Base-by-base conservation (phyloP, 2,797 vertebrate genomes). In the Cossypha niveicapilla region DNA sequence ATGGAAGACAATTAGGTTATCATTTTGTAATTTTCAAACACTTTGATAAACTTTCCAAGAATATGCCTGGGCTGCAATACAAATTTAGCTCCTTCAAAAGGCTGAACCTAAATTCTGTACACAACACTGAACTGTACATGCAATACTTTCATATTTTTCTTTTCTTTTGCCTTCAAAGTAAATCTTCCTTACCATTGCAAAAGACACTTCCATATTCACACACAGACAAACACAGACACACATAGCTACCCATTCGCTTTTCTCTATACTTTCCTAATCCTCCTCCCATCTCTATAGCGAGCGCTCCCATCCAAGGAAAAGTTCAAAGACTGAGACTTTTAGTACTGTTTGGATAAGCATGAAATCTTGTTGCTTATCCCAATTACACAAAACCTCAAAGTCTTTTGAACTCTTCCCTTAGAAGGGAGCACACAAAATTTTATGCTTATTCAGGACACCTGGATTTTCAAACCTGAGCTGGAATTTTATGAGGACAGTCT, bases 341-440 rank as follows among this genome's bases (percentile, higher is more conserved):
- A 71, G 48, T 63, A 35, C 53, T 76, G 6, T 95, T 85, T 77
- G 78, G 71, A 80, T 87, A 89, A 92, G 91, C 93, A 81, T 94
- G 82, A 94, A 94, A 94, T 92, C 82, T 88, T 61, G 68, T 90
- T 94, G 88, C 93, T 95, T 95, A 90, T 92, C 80, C 92, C 44
- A 94, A 19, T 90, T 80, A 72, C 58, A 74, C 24, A 74, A 95
- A 92, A 83, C 19, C 54, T 75, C 48, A 62, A 21, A 77, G 54
- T 84, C 92, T 93, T 94, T 94, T 95, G 94, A 95, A 96, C 92
- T 86, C 90, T 68, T 72, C 47, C 34, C 56, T 93, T 72, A 94
- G 76, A 94, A 86, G 45, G 62, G 39, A 68, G 50, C 63, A 68
- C 1, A 47, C 24, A 83, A 95, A 93, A 95, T 95, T 82, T 89